Conservation (phyloP, 2,113 vertebrate species). For the Gobius niger region DNA sequence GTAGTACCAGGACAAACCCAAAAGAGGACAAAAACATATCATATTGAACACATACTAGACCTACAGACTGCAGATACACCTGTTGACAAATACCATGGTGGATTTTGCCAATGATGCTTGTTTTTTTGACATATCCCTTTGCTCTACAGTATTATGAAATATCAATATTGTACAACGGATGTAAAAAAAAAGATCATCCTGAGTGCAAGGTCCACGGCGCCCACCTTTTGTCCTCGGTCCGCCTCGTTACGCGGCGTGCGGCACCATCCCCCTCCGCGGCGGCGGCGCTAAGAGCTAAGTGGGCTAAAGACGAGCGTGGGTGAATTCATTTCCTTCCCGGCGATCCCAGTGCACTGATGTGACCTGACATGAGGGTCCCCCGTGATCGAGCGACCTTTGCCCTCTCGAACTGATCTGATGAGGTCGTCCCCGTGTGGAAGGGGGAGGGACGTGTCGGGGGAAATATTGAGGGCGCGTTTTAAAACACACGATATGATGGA, state of each 20-base stretch:
- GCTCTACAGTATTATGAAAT: background rate
- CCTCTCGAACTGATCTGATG: conserved; percentile 62
- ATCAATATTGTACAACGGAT: background rate
- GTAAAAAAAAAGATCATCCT: background rate
- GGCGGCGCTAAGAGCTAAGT: conserved; percentile 31
- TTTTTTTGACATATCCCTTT: too few species aligned
- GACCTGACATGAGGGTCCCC: conserved; percentile 42
- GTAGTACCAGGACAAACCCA: too few species aligned
- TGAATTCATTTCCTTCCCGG: conserved; percentile 45
- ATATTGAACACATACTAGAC: too few species aligned
- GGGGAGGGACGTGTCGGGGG: background rate
- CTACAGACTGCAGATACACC: too few species aligned
- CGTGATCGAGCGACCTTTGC: conserved; percentile 56
- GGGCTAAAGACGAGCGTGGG: conserved; percentile 38
- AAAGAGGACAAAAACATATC: too few species aligned
- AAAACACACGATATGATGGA: conserved; percentile 11
- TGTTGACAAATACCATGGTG: too few species aligned
- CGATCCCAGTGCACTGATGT: conserved; percentile 57
- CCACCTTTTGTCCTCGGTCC: conserved; percentile 12
- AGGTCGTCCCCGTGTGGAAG: conserved; percentile 20
- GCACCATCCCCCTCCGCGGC: conserved; percentile 33
- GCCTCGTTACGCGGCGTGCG: conserved; percentile 8
- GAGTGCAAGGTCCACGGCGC: background rate
- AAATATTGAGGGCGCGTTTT: background rate
- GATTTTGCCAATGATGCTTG: too few species aligned